Conservation (phyloP, 2,797 vertebrate genomes). For the Pipistrellus pipistrellus region DNA sequence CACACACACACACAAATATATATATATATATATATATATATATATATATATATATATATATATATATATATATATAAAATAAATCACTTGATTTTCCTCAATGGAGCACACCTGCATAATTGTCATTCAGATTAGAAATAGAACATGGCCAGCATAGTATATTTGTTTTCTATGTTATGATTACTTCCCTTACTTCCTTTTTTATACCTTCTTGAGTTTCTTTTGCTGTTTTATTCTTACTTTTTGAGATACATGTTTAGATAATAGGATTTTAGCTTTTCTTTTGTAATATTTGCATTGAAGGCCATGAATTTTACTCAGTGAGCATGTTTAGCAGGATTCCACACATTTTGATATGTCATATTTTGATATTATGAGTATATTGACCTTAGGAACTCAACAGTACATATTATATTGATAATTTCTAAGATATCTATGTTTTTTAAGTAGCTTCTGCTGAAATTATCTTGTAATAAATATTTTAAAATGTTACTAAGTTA, state of each 20-base stretch:
- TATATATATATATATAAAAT: neutral
- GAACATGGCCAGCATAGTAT: neutral
- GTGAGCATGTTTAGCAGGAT: neutral
- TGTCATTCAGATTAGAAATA: conserved; percentile 18
- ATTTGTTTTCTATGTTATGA: neutral
- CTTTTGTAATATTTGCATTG: conserved; percentile 9
- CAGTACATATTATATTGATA: neutral
- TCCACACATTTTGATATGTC: neutral
- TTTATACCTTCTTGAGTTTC: neutral
- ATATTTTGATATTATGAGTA: conserved; percentile 4
- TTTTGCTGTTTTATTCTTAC: conserved; percentile 23
- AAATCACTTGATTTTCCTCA: conserved; percentile 26
- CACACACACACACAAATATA: no score
- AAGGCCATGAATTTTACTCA: conserved; percentile 22
- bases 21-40: no score
- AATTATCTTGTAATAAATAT: neutral
- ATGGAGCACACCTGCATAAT: neutral
- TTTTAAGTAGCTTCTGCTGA: neutral
- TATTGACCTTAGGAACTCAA: neutral
- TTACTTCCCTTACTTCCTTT: conserved; percentile 8
- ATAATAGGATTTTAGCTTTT: neutral
- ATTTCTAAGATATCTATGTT: conserved; percentile 4
- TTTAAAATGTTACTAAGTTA: neutral
- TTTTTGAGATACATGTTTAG: neutral
- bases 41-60: no score